Evolutionary conservation across 2,888 invertebrate genomes (phyloP).

Genomic region (Heliconius aoede): DNA sequence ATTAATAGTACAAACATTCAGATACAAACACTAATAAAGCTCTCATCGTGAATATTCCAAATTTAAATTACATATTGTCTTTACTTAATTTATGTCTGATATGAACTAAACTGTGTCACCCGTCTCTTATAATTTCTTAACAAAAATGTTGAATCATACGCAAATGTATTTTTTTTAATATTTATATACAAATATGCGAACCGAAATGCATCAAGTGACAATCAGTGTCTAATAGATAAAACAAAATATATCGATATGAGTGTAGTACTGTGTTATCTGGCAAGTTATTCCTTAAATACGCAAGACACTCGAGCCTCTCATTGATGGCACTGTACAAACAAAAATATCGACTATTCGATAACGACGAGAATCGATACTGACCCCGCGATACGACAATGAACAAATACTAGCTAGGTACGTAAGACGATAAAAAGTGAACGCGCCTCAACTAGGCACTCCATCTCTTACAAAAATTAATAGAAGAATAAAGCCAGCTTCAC

Average conservation of each 20-base stretch:
- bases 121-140: not conserved
- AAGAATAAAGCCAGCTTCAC: too few relatives aligned
- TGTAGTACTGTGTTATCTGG: slow-evolving; percentile 75
- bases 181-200: too few relatives aligned
- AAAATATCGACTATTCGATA: slow-evolving; percentile 80
- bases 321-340: slow-evolving; percentile 77
- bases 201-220: slow-evolving; percentile 26
- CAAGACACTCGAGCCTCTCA: slow-evolving; percentile 75
- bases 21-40: slow-evolving; percentile 17
- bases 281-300: slow-evolving; percentile 81
- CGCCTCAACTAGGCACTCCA: slow-evolving; percentile 52
- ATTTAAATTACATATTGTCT: not conserved
- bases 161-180: not conserved
- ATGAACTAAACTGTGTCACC: not conserved
- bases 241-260: slow-evolving; percentile 69
- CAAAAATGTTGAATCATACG: not conserved
- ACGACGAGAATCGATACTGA: slow-evolving; percentile 75
- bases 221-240: slow-evolving; percentile 54
- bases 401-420: slow-evolving; percentile 62
- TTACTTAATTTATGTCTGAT: too few relatives aligned
- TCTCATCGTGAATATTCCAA: not conserved
- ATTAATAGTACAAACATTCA: slow-evolving; percentile 13
- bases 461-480: too few relatives aligned
- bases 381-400: slow-evolving; percentile 66
- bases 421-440: slow-evolving; percentile 66